Evolutionary conservation across 2,888 invertebrate genomes (phyloP), one percentile per base, ranked within the genome.

Genomic region (Neria commutata): DNA sequence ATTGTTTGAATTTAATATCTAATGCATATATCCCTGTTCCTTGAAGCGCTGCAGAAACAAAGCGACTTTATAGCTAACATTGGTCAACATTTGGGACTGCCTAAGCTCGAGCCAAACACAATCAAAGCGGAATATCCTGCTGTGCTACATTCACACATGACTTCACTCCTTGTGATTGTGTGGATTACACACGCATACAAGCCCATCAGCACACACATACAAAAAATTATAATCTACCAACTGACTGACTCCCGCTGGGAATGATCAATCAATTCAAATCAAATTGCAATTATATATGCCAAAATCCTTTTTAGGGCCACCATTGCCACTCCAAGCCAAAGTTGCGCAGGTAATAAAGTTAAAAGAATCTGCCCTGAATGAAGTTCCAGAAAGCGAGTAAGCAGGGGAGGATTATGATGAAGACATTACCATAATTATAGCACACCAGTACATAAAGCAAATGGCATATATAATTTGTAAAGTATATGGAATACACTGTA

Each of bases 261-360:
- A 73, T 77, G 81, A 80, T 80, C 80, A 80, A 81, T 80, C 79
- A 80, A 77, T 70, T 76, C 75, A 72, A 74, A 70, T 67, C 68
- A 67, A 65, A 73, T 70, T 73, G 66, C 64, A 70, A 70, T 70
- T 64, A 56, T 70, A 50, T 65, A 61, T 48, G 50, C 59, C 61
- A 73, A 52, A 57, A 57, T 57, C 57, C 52, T 57, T 57, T 57
- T 37, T 37, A n/a, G n/a, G n/a, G n/a, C n/a, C n/a, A n/a, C n/a
- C n/a, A n/a, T n/a, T n/a, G n/a, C n/a, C n/a, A n/a, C n/a, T n/a
- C 52, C 61, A 70, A 63, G 48, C 64, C 56, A 58, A 57, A 57
- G 45, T 19, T 46, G 45, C 24, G 17, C 48, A 50, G 67, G 64
- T 61, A 37, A 37, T 8, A 14, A 11, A 29, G 29, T 29, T 11